Conservation (phyloP, 2,797 vertebrate species). For the Astyanax mexicanus region DNA sequence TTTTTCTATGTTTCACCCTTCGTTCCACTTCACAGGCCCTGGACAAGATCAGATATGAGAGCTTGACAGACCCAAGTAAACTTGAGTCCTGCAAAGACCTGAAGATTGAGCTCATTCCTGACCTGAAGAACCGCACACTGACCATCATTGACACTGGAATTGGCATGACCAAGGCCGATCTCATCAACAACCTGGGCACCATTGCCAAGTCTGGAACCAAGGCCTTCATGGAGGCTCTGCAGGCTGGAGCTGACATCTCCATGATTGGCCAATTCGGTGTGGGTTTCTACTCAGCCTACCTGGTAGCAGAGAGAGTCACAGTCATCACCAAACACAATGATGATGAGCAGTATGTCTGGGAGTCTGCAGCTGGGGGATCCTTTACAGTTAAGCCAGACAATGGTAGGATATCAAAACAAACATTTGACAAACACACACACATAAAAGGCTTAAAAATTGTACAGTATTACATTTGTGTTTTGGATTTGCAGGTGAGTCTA, state of each 20-base stretch:
- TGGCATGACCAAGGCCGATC: conserved; percentile 82
- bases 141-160: conserved; percentile 78
- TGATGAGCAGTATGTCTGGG: conserved; percentile 81
- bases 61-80: conserved; percentile 88
- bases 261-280: conserved; percentile 82
- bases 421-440: conserved; percentile 62
- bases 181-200: conserved; percentile 83
- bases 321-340: conserved; percentile 82
- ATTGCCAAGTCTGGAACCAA: conserved; percentile 82
- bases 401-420: conserved; percentile 14
- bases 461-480: neutral
- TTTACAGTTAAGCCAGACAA: conserved; percentile 67
- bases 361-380: conserved; percentile 81
- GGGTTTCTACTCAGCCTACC: conserved; percentile 83
- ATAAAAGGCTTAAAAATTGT: conserved; percentile 47
- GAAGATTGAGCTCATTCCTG: conserved; percentile 89
- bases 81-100: conserved; percentile 88
- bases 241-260: conserved; percentile 82
- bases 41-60: conserved; percentile 92
- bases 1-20: neutral
- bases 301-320: conserved; percentile 78
- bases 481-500: conserved; percentile 80
- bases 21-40: conserved; percentile 83
- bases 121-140: conserved; percentile 85
- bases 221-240: conserved; percentile 79